phyloP scores from a whole-genome alignment of 2,888 invertebrate species.

The Drosophila leonis region DNA sequence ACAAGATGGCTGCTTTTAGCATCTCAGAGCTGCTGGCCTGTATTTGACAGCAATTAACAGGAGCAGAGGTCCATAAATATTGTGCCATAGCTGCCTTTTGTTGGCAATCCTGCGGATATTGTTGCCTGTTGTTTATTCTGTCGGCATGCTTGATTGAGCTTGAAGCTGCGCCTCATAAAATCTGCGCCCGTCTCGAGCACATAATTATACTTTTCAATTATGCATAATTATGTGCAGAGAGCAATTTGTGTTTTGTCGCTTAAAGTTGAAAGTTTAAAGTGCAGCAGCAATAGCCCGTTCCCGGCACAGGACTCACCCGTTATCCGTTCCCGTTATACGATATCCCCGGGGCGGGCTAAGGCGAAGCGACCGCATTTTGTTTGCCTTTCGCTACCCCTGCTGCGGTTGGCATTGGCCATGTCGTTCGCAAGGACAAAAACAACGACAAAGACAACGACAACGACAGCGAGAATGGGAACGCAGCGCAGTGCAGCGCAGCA shows the following conservation, averaged over 20 bases:
- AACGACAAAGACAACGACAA: conserved; percentile 14
- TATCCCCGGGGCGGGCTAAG: conserved; percentile 52
- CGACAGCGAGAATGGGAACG: conserved; percentile 35
- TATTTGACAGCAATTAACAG: conserved; percentile 67
- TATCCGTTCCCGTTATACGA: conserved; percentile 54
- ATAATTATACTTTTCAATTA: conserved; percentile 78
- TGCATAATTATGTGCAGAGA: conserved; percentile 73
- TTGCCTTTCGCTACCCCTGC: conserved; percentile 48
- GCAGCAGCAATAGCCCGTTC: conserved; percentile 36
- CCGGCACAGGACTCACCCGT: conserved; percentile 1
- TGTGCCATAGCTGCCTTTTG: conserved; percentile 33
- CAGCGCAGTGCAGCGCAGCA: conserved; percentile 58
- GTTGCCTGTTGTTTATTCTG: conserved; percentile 28
- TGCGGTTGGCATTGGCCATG: conserved; percentile 77
- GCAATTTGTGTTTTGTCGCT: conserved; percentile 65
- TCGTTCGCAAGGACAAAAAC: conserved; percentile 54
- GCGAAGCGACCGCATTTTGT: conserved; percentile 69
- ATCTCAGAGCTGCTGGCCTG: conserved; percentile 20
- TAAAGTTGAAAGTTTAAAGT: conserved; percentile 76
- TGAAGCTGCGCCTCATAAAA: conserved; percentile 66
- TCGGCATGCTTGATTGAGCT: conserved; percentile 61
- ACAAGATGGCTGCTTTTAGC: conserved; percentile 5
- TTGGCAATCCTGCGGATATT: conserved; percentile 8
- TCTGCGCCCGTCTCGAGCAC: conserved; percentile 40
- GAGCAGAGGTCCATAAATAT: conserved; percentile 60